These are phyloP conservation scores for Leiothrix lutea DNA, from an alignment of 2,113 vertebrate genomes.

Conservation along the genomic window DNA sequence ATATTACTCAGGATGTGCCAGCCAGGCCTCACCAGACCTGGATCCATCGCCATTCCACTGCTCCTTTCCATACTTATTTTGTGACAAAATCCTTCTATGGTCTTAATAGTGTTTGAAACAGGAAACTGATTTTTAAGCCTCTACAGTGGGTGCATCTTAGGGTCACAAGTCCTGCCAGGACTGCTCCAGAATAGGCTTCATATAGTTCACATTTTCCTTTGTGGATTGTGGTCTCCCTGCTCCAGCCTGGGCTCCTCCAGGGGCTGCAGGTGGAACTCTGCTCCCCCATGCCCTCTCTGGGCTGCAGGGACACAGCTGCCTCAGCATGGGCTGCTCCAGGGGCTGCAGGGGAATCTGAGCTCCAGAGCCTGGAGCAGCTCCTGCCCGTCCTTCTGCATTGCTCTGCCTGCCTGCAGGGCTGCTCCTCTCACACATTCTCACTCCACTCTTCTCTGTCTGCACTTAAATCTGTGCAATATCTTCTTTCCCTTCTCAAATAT, in stretches of 20 bases:
- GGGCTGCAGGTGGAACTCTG: neutral
- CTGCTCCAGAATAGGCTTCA: neutral
- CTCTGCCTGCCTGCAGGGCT: neutral
- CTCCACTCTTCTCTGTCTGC: neutral
- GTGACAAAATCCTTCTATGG: neutral
- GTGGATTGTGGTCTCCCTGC: neutral
- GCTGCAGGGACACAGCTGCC: neutral
- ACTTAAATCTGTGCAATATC: neutral
- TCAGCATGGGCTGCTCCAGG: neutral
- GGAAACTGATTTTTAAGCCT: neutral
- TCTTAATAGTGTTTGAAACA: neutral
- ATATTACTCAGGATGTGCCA: neutral
- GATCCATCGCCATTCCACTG: neutral
- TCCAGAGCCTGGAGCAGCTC: neutral
- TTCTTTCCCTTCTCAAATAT: neutral
- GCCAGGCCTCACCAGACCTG: neutral
- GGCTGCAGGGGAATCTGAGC: neutral
- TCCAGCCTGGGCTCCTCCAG: neutral
- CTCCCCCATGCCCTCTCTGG: neutral
- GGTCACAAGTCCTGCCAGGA: neutral
- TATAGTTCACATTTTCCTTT: neutral
- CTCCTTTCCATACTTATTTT: neutral
- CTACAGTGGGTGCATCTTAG: neutral
- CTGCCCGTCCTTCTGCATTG: neutral
- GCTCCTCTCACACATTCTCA: accelerated